phyloP scores from a whole-genome alignment of 2,888 invertebrate species.

The Scaptomyza flava region DNA sequence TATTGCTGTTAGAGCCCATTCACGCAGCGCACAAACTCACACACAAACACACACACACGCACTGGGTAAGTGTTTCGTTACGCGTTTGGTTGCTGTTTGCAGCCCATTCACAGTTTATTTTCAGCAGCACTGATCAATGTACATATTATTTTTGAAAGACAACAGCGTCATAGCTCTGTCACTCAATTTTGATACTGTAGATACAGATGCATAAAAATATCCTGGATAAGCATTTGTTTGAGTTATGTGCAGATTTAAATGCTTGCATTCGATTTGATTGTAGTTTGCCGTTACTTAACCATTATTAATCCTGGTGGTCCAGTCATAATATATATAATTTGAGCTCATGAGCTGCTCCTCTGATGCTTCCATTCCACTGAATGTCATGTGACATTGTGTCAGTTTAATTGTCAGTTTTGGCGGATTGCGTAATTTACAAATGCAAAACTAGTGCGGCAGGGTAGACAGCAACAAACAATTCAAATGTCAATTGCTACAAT shows the following conservation, averaged over 20 bases:
- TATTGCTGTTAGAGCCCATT: constrained; percentile 38
- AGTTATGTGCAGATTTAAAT: too few relatives aligned
- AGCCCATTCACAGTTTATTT: constrained; percentile 44
- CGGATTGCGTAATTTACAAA: constrained; percentile 37
- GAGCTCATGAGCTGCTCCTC: constrained; percentile 5
- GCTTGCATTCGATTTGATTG: too few relatives aligned
- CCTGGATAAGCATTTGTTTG: too few relatives aligned
- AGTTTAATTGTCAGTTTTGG: constrained; percentile 64
- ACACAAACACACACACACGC: neutral
- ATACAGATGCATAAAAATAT: neutral
- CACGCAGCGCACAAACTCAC: constrained; percentile 10
- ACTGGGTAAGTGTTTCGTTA: constrained; percentile 5
- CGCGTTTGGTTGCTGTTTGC: constrained; percentile 7
- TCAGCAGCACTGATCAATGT: constrained; percentile 26
- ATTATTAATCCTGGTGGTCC: too few relatives aligned
- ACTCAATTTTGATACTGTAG: constrained; percentile 20
- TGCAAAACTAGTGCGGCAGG: neutral
- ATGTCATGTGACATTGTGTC: constrained; percentile 43
- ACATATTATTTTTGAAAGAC: constrained; percentile 28
- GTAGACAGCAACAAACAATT: neutral
- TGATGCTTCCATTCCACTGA: neutral
- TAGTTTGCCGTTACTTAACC: too few relatives aligned
- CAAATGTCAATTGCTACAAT: constrained; percentile 27
- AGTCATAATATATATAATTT: too few relatives aligned
- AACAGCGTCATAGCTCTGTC: constrained; percentile 8